Base-by-base conservation (phyloP, 2,888 invertebrate genomes). In the Eupelmus urozonus region DNA sequence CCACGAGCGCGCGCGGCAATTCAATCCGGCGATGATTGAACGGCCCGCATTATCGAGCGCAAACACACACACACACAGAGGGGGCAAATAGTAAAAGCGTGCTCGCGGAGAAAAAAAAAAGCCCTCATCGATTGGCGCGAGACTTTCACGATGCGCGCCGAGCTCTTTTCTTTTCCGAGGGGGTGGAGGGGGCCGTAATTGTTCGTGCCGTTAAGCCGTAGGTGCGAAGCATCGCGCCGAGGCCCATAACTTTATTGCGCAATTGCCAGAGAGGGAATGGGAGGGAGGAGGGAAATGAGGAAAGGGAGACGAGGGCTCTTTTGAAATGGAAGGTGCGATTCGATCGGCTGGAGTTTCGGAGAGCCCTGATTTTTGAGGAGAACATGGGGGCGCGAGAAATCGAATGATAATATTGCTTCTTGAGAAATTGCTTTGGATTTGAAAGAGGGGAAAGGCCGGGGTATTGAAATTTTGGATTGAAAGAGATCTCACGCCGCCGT, bases 181-280 rank as follows among this genome's bases (percentile, higher is more conserved):
- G n/a, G n/a, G n/a, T n/a, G n/a, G n/a, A n/a, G n/a, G n/a, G n/a
- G n/a, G n/a, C 13, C 51, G 72, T 73, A 67, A 67, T 73, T 78
- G 72, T 62, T 45, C 13, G 5, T 71, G 66, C 60, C 42, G 69
- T 65, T 60, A 53, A 60, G 49, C 72, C 72, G 67, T 69, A 78
- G 78, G 78, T 73, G 78, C 73, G 51, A 78, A 78, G 73, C 73
- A 73, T 73, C 78, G 67, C 78, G 78, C 73, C n/a, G 63, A 78
- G 69, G 16, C 27, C 53, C 69, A 63, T 57, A 62, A 73, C 63
- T 78, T 78, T 73, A 78, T 73, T 67, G 78, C 67, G 69, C 73
- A 73, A 78, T 73, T 67, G 34, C 40, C 7, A 49, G n/a, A 55
- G 29, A 25, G 16, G n/a, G 1, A 29, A 13, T 16, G 57, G 2